Evolutionary conservation across 2,797 vertebrate genomes (phyloP).

Genomic region (Gadopsis marmoratus): DNA sequence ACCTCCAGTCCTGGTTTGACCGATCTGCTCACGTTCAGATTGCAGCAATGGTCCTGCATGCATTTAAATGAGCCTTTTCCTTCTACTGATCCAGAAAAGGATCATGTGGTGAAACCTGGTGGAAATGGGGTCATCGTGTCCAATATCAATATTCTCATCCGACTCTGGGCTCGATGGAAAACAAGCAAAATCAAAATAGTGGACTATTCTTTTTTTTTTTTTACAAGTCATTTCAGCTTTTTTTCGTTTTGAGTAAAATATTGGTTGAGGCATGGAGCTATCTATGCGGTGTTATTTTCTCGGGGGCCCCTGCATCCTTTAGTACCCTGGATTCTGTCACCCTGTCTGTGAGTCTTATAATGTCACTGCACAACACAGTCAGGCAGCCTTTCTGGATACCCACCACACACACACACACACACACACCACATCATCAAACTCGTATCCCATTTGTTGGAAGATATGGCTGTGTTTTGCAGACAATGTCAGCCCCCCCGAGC

Average conservation of each 20-base stretch:
- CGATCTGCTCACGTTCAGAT: not conserved
- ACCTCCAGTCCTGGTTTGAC: not conserved
- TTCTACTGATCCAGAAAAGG: slow-evolving; percentile 10
- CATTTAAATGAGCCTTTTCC: slow-evolving; percentile 6
- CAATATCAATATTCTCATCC: slow-evolving; percentile 5
- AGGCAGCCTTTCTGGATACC: slow-evolving; percentile 19
- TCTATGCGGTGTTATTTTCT: slow-evolving; percentile 35
- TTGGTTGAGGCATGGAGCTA: not conserved
- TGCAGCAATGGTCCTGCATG: not conserved
- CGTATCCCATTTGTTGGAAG: slow-evolving; percentile 52
- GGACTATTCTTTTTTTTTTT: not conserved
- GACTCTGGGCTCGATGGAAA: slow-evolving; percentile 8
- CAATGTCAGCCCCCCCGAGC: slow-evolving; percentile 48
- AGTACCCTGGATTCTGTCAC: slow-evolving; percentile 29
- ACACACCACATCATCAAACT: slow-evolving; percentile 44
- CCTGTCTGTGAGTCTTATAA: slow-evolving; percentile 30
- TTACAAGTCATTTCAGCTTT: slow-evolving; percentile 28
- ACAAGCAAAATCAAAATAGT: slow-evolving; percentile 9
- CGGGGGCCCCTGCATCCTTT: slow-evolving; percentile 19
- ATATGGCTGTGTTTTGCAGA: slow-evolving; percentile 53
- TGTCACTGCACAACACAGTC: slow-evolving; percentile 44
- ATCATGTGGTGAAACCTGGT: slow-evolving; percentile 10
- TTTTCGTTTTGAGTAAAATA: slow-evolving; percentile 12
- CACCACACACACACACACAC: slow-evolving; percentile 15
- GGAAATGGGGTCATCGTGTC: slow-evolving; percentile 38